Evolutionary conservation across 2,113 vertebrate species (phyloP).

Genomic region (Lutjanus erythropterus): DNA sequence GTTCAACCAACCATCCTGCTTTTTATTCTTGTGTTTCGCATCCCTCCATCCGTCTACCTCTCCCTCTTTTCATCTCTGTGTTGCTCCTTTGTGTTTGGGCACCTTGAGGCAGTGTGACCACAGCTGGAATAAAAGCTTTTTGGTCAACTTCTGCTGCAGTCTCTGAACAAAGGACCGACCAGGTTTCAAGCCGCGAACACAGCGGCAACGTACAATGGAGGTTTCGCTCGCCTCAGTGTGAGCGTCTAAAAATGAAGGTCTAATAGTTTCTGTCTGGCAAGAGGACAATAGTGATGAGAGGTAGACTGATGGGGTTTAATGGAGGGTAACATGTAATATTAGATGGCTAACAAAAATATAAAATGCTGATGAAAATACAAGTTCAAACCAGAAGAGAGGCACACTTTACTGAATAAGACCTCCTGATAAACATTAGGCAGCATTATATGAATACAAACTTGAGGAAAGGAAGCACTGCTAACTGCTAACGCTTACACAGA

Average conservation of each 20-base stretch:
- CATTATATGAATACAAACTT: too few relatives aligned
- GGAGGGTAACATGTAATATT: neutral
- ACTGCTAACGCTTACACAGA: too few relatives aligned
- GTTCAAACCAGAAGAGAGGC: neutral
- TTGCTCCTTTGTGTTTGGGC: slow-evolving; percentile 41
- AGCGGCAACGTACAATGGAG: neutral
- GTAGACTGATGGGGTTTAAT: neutral
- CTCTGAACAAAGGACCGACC: slow-evolving; percentile 33
- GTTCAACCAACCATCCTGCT: slow-evolving; percentile 6
- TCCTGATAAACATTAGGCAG: neutral
- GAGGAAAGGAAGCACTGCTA: neutral
- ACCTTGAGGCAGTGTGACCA: slow-evolving; percentile 52
- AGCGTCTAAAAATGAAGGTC: neutral
- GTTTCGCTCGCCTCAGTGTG: neutral
- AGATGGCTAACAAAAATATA: neutral
- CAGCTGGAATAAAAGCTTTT: slow-evolving; percentile 36
- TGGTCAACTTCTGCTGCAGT: slow-evolving; percentile 26
- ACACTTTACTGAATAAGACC: neutral
- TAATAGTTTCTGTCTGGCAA: neutral
- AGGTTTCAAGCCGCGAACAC: neutral
- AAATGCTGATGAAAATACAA: neutral
- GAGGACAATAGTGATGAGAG: neutral
- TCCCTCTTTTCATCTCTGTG: slow-evolving; percentile 16
- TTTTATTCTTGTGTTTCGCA: neutral
- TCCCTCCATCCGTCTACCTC: slow-evolving; percentile 4